Evolutionary conservation across 2,888 invertebrate species (phyloP), one percentile per base, ranked within the genome.

Genomic region (Luperina nickerlii): DNA sequence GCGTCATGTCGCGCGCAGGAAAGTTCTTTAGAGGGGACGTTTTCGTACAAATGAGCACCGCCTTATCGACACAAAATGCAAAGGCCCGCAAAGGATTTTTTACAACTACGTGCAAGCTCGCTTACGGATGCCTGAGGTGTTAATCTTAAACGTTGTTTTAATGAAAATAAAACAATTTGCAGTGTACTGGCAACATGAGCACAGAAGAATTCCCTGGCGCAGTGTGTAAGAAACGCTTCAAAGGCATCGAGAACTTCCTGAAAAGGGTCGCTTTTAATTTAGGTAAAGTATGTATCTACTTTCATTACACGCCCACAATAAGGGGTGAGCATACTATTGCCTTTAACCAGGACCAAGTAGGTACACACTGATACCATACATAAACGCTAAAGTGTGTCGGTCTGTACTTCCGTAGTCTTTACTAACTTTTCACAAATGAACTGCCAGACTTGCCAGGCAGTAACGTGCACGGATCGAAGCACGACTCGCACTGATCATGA

Each of bases 161-260:
- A 66, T 24, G 5, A 69, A 45, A 62, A 51, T 48, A 24, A 32
- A 71, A 68, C 83, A 70, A 42, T 57, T 85, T 83, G 6, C 79
- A 88, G 85, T 69, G 74, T 77, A 69, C 63, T 67, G 73, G 77
- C 81, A 89, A 84, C 77, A 94, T 94, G 94, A 91, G 90, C 86
- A 87, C 78, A 65, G 89, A 90, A 70, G 82, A 90, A 7, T 51
- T 83, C 8, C 54, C 74, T 38, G 7, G 7, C 27, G 5, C 54
- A 69, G 45, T 74, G 13, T 85, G 86, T 82, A 93, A 90, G 72
- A 92, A 91, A 77, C 91, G 94, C 9, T 96, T 95, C 83, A 96
- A 96, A 86, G 96, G 95, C 24, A 89, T 96, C 62, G 96, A 96
- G 88, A 94, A 92, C 79, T 96, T 96, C 85, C 90, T 96, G 65